Evolutionary conservation across 1,140 invertebrate species (phyloP), one percentile per base, ranked within the genome.

Genomic region (Whitmania pigra): DNA sequence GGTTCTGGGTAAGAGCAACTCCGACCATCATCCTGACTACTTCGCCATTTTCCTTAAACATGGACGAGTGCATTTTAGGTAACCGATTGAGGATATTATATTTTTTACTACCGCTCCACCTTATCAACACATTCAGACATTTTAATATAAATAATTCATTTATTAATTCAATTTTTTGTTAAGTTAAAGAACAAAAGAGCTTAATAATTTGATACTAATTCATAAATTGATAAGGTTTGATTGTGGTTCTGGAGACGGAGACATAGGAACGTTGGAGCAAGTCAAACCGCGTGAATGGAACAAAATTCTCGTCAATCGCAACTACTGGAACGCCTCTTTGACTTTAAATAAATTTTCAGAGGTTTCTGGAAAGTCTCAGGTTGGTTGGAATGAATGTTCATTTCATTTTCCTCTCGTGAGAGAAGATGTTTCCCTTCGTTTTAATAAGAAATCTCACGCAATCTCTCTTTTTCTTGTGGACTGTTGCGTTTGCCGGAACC

Each of bases 251-350:
- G 94, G 94, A 0, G 87, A 90, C 7, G 93, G 92, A 5, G 87
- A 90, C 6, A 88, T 96, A 0, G 85, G 89, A 6, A 94, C 91
- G 7, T 86, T 88, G 43, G 89, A 90, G 78, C 89, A 89, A 13
- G 89, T 96, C 0, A 83, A 88, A n/a, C 83, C 94, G 11, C 90
- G 92, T 74, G 87, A 90, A 74, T 97, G 94, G 94, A 96, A 96
- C 82, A 88, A 88, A 53, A 84, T 95, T n/a, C 89, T 88, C 20
- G 86, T 94, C 67, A 92, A 90, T 80, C 85, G 92, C 66, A 89
- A 92, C 79, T 87, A 92, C 49, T 94, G 91, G 89, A 90, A 93
- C 79, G 93, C 92, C 27, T 94, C 90, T 89, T 83, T 96, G 76
- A 88, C 91, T 78, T 85, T 97, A 0, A 96, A 97, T 80, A 87